Percentiles rank a stretch among this genome's conserved stretches.
Conservation (phyloP, 2,797 vertebrate species). For the Valencia hispanica region DNA sequence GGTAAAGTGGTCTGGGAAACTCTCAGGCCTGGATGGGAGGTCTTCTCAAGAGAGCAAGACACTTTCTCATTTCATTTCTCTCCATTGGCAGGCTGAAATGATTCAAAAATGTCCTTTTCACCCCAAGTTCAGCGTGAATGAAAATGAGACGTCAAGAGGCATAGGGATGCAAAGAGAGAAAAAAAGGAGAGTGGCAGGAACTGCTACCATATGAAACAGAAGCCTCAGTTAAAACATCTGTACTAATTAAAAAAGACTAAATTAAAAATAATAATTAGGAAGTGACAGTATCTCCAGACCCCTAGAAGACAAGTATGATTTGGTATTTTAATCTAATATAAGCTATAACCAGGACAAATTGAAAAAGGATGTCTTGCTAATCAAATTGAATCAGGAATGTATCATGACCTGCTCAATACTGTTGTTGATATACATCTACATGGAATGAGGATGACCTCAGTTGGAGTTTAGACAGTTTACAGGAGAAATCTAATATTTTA, state of each 20-base stretch:
- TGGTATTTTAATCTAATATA: slow-evolving; percentile 68
- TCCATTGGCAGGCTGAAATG: slow-evolving; percentile 38
- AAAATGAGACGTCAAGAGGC: slow-evolving; percentile 27
- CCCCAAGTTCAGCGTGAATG: slow-evolving; percentile 47
- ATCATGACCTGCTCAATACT: slow-evolving; percentile 27
- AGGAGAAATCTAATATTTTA: neutral
- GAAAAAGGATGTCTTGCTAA: slow-evolving; percentile 59
- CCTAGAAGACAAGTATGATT: slow-evolving; percentile 52
- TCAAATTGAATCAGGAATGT: slow-evolving; percentile 56
- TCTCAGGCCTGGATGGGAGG: slow-evolving; percentile 67
- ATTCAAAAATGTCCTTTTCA: slow-evolving; percentile 72
- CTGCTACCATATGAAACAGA: slow-evolving; percentile 19
- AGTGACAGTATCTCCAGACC: slow-evolving; percentile 70
- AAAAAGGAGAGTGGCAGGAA: slow-evolving; percentile 14
- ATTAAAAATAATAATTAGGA: slow-evolving; percentile 80
- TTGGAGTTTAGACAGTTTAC: slow-evolving; percentile 6
- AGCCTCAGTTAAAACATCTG: slow-evolving; percentile 69
- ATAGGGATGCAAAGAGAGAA: neutral
- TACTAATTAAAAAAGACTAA: slow-evolving; percentile 75
- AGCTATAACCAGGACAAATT: slow-evolving; percentile 64
- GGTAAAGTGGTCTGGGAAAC: slow-evolving; percentile 79
- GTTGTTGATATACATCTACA: slow-evolving; percentile 25
- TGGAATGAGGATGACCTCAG: slow-evolving; percentile 21
- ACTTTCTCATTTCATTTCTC: slow-evolving; percentile 49
- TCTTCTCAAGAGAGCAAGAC: slow-evolving; percentile 62